Evolutionary conservation across 2,797 vertebrate genomes (phyloP).

Genomic region (Cyprinodon diabolis): DNA sequence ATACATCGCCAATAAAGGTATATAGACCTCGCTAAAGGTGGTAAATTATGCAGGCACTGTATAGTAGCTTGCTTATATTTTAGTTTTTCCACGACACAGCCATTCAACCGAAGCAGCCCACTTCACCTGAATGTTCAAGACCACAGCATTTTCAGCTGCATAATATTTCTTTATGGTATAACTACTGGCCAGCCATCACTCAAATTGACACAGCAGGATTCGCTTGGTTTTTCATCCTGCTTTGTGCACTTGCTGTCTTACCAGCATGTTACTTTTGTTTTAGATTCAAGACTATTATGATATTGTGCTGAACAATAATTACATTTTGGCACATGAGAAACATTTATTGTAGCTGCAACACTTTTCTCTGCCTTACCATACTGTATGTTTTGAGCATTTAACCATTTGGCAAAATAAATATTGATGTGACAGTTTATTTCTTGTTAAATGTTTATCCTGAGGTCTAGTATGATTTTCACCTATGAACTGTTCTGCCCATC

Average conservation of each 20-base stretch:
- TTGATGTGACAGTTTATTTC: too few relatives aligned
- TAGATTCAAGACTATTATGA: constrained; percentile 13
- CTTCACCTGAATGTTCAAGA: constrained; percentile 28
- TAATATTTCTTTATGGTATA: constrained; percentile 42
- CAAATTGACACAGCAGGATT: constrained; percentile 44
- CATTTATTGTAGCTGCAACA: not conserved
- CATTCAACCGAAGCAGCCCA: constrained; percentile 10
- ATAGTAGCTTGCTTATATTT: constrained; percentile 37
- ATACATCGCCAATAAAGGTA: constrained; percentile 22
- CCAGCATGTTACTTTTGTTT: constrained; percentile 31
- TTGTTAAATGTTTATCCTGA: not conserved
- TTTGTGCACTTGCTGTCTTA: constrained; percentile 30
- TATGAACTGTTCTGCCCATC: too few relatives aligned
- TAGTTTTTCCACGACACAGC: constrained; percentile 17
- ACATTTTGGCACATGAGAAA: not conserved
- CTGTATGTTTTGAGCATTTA: not conserved
- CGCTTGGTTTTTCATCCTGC: constrained; percentile 41
- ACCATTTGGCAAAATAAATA: too few relatives aligned
- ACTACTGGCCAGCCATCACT: constrained; percentile 49
- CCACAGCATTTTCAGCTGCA: constrained; percentile 17
- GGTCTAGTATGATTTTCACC: not conserved
- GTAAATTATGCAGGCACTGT: constrained; percentile 23
- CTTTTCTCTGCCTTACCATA: not conserved
- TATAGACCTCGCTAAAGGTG: constrained; percentile 12
- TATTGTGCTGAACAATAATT: constrained; percentile 15